phyloP scores from a whole-genome alignment of 2,797 vertebrate genomes.

The Orientallactaga sibirica region DNA sequence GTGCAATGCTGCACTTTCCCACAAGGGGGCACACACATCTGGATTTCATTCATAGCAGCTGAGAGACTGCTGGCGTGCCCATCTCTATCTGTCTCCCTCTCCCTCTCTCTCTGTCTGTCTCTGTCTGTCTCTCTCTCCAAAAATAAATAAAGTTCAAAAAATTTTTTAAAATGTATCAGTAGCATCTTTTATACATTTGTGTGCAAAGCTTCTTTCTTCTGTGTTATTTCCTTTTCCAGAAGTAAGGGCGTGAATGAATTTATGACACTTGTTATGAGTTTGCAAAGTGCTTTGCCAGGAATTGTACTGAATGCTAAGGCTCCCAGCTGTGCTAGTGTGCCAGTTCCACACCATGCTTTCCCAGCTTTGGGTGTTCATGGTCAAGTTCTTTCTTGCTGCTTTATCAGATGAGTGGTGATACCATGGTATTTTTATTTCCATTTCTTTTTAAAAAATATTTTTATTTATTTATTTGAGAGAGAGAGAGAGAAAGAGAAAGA shows the following conservation, averaged over 20 bases:
- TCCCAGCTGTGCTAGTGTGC: neutral
- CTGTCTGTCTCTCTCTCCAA: too few relatives aligned
- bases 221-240: slow-evolving; percentile 46
- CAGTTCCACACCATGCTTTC: neutral
- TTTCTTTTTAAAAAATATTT: too few relatives aligned
- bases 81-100: too few relatives aligned
- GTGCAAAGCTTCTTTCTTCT: neutral
- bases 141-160: too few relatives aligned
- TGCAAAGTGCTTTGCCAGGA: slow-evolving; percentile 17
- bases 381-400: slow-evolving; percentile 1
- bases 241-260: neutral
- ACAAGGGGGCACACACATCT: too few relatives aligned
- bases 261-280: neutral
- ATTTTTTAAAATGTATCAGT: neutral
- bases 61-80: too few relatives aligned
- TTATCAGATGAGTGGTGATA: neutral
- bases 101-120: too few relatives aligned
- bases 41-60: too few relatives aligned
- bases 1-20: too few relatives aligned
- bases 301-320: neutral
- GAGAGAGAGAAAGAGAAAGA: too few relatives aligned
- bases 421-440: neutral
- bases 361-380: neutral
- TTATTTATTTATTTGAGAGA: too few relatives aligned
- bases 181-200: neutral